Conservation (phyloP, 1,140 invertebrate species). For the Pissodes strobi region DNA sequence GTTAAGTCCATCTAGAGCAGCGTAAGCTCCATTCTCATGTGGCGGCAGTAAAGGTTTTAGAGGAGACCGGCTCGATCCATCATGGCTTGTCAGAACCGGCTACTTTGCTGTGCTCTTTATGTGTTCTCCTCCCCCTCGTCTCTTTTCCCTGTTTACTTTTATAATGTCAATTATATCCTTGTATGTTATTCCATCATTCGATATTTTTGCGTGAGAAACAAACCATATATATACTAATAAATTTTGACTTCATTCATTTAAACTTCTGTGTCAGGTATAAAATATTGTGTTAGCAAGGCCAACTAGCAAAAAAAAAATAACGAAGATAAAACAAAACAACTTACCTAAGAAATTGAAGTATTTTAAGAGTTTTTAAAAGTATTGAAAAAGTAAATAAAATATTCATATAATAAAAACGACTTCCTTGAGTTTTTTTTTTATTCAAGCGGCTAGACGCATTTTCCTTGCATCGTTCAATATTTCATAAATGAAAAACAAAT, state of each 20-base stretch:
- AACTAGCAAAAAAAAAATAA: not conserved
- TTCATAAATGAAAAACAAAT: too few relatives aligned
- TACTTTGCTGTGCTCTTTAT: conserved; percentile 40
- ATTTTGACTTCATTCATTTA: not conserved
- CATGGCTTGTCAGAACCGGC: conserved; percentile 54
- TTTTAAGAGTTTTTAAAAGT: too few relatives aligned
- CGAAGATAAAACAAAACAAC: too few relatives aligned
- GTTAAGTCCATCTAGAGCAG: conserved; percentile 33
- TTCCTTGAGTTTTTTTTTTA: too few relatives aligned
- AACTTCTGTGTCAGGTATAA: not conserved
- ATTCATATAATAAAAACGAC: too few relatives aligned
- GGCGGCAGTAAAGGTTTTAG: conserved; percentile 51
- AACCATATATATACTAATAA: not conserved
- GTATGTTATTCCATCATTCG: conserved; percentile 28
- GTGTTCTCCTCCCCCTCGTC: conserved; percentile 9
- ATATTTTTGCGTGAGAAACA: too few relatives aligned
- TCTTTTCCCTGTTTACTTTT: conserved; percentile 31
- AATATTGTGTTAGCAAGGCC: not conserved
- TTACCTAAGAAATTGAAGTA: too few relatives aligned
- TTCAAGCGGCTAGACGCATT: too few relatives aligned
- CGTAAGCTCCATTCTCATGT: conserved; percentile 24
- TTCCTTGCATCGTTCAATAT: too few relatives aligned
- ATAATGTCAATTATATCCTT: conserved; percentile 44
- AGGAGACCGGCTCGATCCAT: conserved; percentile 50
- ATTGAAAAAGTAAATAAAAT: too few relatives aligned